Percentiles rank a stretch among this genome's conserved stretches.
phyloP scores from a whole-genome alignment of 2,797 vertebrate genomes.

The Ptychobarbus kaznakovi region DNA sequence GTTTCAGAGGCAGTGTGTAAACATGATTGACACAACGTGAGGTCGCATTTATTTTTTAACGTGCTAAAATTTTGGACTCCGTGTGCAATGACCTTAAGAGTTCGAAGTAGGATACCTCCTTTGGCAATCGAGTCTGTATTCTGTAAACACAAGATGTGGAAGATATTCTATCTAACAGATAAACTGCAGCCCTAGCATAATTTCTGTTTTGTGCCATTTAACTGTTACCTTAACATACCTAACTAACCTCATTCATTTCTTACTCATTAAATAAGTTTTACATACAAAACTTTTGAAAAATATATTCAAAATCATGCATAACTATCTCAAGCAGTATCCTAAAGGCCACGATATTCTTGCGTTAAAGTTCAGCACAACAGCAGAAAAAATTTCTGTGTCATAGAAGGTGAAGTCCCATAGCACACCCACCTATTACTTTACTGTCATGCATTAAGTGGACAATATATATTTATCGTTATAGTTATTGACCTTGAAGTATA shows the following conservation, averaged over 20 bases:
- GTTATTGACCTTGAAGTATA: background rate
- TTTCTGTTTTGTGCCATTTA: background rate
- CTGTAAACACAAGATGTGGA: slow-evolving; percentile 16
- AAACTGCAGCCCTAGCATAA: slow-evolving; percentile 5
- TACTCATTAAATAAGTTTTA: background rate
- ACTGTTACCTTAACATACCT: background rate
- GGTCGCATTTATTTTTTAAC: too few species aligned
- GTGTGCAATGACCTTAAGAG: background rate
- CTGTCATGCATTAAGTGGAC: background rate
- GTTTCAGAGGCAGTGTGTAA: too few species aligned
- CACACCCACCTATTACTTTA: background rate
- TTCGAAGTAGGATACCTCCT: slow-evolving; percentile 33
- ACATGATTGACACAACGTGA: too few species aligned
- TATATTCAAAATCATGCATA: background rate
- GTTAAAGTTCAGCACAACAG: background rate
- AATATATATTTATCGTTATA: background rate
- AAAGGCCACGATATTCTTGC: background rate
- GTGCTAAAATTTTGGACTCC: too few species aligned
- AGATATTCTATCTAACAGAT: slow-evolving; percentile 46
- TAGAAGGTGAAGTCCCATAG: background rate
- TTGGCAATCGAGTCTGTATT: slow-evolving; percentile 8
- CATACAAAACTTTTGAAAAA: background rate
- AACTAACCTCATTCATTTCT: background rate
- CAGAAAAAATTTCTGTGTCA: background rate
- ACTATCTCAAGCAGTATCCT: background rate